These are phyloP conservation scores for Griposia aprilina DNA, from an alignment of 2,888 invertebrate species.

Conservation along the genomic window DNA sequence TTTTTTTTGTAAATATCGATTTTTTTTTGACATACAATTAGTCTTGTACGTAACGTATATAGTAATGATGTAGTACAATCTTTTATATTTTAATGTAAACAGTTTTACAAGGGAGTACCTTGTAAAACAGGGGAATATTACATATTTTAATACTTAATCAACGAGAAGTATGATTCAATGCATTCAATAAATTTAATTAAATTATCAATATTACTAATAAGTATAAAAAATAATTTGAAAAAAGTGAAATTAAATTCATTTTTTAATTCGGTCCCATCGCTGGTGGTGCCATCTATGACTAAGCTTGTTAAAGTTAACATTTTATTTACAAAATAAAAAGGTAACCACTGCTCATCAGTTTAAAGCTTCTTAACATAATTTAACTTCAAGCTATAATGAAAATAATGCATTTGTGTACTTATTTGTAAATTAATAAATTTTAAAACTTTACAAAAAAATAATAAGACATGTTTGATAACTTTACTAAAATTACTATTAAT, in stretches of 20 bases:
- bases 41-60: slow-evolving; percentile 14
- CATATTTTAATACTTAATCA: neutral
- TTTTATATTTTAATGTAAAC: neutral
- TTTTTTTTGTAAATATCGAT: slow-evolving; percentile 13
- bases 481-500: slow-evolving; percentile 19
- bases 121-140: neutral
- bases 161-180: neutral
- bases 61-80: slow-evolving; percentile 9
- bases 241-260: neutral
- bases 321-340: neutral
- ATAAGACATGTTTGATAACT: slow-evolving; percentile 27
- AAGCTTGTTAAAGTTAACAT: neutral
- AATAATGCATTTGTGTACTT: slow-evolving; percentile 29
- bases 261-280: neutral
- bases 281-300: slow-evolving; percentile 17
- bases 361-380: neutral
- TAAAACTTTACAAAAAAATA: slow-evolving; percentile 6
- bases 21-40: neutral
- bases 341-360: neutral
- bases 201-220: slow-evolving; percentile 5
- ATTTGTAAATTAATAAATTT: slow-evolving; percentile 23
- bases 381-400: slow-evolving; percentile 14
- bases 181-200: neutral
- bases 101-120: slow-evolving; percentile 5
- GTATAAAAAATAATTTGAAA: neutral